Evolutionary conservation across 2,113 vertebrate genomes (phyloP).

Genomic region (Hirundichthys speculiger): DNA sequence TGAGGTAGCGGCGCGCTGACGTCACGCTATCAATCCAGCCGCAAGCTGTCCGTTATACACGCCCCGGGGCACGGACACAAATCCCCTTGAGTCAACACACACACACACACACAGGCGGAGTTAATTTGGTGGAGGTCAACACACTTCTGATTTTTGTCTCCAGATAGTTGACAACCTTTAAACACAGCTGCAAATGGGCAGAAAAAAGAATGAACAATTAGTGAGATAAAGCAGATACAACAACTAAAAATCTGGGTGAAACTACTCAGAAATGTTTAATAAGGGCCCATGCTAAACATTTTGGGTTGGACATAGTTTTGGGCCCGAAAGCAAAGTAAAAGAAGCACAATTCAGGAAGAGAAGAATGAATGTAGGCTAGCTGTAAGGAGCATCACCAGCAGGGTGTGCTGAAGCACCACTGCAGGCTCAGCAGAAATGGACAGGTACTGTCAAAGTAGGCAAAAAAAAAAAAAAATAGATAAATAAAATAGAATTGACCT

Average conservation of each 20-base stretch:
- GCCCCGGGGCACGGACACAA: slow-evolving; percentile 50
- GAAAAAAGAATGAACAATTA: slow-evolving; percentile 6
- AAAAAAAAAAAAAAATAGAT: slow-evolving; percentile 1
- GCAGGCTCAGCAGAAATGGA: slow-evolving; percentile 21
- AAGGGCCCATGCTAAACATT: no score
- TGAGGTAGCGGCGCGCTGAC: slow-evolving; percentile 78
- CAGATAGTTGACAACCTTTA: not conserved
- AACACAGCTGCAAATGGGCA: not conserved
- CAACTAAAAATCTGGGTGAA: not conserved
- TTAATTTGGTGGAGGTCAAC: slow-evolving; percentile 19
- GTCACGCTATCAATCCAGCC: slow-evolving; percentile 74
- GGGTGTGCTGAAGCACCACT: slow-evolving; percentile 15
- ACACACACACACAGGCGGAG: slow-evolving; percentile 12
- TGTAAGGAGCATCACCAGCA: slow-evolving; percentile 7
- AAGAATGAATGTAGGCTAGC: not conserved
- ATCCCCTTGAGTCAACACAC: slow-evolving; percentile 57
- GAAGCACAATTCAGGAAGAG: no score
- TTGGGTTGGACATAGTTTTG: no score
- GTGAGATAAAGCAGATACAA: not conserved
- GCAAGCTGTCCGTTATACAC: slow-evolving; percentile 67
- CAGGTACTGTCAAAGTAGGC: not conserved
- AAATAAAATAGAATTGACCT: not conserved
- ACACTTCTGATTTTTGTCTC: slow-evolving; percentile 10
- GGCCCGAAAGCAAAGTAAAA: no score
- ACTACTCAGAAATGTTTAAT: not conserved